A percentile compares a stretch with the other conserved stretches of the same genome.
Conservation (phyloP, 2,113 vertebrate genomes). For the Pelmatolapia mariae region DNA sequence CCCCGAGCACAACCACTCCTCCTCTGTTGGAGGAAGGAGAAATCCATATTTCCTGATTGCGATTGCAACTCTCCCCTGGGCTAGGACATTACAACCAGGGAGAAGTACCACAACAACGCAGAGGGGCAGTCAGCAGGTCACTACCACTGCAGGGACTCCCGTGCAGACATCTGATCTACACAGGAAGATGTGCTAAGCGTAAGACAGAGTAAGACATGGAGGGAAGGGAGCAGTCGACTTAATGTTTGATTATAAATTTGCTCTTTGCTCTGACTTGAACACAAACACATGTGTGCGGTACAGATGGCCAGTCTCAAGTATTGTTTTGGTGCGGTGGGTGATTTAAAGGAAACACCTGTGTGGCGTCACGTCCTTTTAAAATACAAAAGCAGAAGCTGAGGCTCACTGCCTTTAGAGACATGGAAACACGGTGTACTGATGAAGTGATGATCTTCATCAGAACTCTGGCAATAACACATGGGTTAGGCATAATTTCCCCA, state of each 20-base stretch:
- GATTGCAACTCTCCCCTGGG: constrained; percentile 68
- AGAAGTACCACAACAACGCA: constrained; percentile 58
- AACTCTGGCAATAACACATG: background rate
- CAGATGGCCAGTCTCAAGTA: constrained; percentile 49
- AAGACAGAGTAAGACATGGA: background rate
- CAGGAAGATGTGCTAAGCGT: background rate
- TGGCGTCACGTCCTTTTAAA: background rate
- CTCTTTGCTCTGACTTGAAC: background rate
- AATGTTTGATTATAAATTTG: background rate
- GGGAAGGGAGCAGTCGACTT: background rate
- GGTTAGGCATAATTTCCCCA: background rate
- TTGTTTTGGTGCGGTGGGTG: constrained; percentile 46
- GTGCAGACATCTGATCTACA: background rate
- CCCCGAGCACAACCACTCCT: constrained; percentile 61
- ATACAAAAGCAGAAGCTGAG: background rate
- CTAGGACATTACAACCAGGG: constrained; percentile 56
- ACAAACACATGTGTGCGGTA: background rate
- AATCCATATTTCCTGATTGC: constrained; percentile 79
- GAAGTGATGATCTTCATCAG: background rate
- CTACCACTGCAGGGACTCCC: background rate
- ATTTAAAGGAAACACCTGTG: constrained; percentile 68
- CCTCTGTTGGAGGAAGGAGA: constrained; percentile 65
- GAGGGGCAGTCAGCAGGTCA: constrained; percentile 39
- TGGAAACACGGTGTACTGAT: background rate
- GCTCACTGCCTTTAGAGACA: background rate